Base-by-base conservation (phyloP, 1,140 invertebrate species). In the Ceratosolen solmsi region DNA sequence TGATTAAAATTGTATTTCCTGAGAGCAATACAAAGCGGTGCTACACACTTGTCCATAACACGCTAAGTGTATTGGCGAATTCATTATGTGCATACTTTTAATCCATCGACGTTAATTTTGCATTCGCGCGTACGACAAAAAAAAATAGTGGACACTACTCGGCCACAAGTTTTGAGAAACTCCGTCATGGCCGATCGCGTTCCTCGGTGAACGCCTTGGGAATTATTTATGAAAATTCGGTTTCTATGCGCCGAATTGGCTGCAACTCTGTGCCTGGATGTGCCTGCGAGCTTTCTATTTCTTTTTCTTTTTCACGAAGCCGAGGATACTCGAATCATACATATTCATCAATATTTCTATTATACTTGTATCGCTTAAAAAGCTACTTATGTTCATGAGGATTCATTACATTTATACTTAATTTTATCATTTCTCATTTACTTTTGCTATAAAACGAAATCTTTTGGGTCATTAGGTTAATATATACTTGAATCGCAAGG, bases 191-290 rank as follows among this genome's bases (percentile, higher is more conserved):
- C 74, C 58, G 82, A 78, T 74, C 72, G 74, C 70, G 73, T 25
- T 15, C 22, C 30, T 30, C 58, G 22, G 75, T 49, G 54, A 78
- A 80, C 38, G 65, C 68, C 49, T 41, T 41, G 30, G 27, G 84
- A 84, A 82, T 82, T 80, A 79, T 83, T 82, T 80, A 84, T 80
- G 75, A 83, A 84, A 81, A 81, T 85, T 84, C 72, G 79, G 73
- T 82, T 85, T 83, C 74, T 72, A 75, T 77, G 38, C 54, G 20
- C 46, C 15, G 22, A 4, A 46, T 70, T 5, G 30, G 27, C 33
- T 65, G 17, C 3, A 65, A 36, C 0, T 20, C 8, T 33, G 17
- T 65, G 17, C 36, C 8, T 36, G 8, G 60, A 51, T 38, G n/a
- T 41, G 25, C 70, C 1, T 82, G 46, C 5, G 20, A 25, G 58